Percentiles rank a stretch among this genome's conserved stretches.
These are phyloP conservation scores for Threskiornis aethiopicus DNA, from an alignment of 2,797 vertebrate species.

Conservation along the genomic window DNA sequence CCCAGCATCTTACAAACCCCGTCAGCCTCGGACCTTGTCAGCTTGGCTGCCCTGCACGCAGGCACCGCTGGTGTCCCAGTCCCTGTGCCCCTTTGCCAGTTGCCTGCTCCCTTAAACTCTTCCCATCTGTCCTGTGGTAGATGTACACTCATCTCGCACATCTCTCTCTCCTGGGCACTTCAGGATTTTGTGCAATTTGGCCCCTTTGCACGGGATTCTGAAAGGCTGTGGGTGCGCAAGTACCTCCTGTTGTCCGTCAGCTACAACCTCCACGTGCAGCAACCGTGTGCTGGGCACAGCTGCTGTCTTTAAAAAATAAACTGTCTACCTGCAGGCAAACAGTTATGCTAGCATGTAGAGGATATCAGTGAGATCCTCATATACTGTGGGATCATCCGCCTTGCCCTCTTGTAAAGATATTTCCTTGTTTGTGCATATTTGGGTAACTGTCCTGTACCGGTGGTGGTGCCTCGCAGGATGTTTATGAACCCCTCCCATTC, in stretches of 20 bases:
- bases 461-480: not conserved
- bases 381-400: not conserved
- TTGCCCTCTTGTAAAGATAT: not conserved
- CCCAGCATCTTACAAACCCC: not conserved
- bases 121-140: not conserved
- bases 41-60: not conserved
- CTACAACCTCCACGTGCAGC: not conserved
- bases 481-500: not conserved
- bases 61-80: not conserved
- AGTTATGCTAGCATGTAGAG: not conserved
- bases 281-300: not conserved
- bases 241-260: not conserved
- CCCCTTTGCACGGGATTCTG: not conserved
- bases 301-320: not conserved
- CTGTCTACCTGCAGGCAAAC: not conserved
- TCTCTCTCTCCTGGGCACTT: not conserved
- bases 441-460: not conserved
- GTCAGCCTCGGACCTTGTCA: not conserved
- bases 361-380: not conserved
- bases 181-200: not conserved
- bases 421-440: not conserved
- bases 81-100: not conserved
- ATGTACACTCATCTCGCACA: not conserved
- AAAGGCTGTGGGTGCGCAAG: not conserved
- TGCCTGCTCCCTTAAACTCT: not conserved